Evolutionary conservation across 2,888 invertebrate genomes (phyloP).

Genomic region (Lithophane leautieri): DNA sequence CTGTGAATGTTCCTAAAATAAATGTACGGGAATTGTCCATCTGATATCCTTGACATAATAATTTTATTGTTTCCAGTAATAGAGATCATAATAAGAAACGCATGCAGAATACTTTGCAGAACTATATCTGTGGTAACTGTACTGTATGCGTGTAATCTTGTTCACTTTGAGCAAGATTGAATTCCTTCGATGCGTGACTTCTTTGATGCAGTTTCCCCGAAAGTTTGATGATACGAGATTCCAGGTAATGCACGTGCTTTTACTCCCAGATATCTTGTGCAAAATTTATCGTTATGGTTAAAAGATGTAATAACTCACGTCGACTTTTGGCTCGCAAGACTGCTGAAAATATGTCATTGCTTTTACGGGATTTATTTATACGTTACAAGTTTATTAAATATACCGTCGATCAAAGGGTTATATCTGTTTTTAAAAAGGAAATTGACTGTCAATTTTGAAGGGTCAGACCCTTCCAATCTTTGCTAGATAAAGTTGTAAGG

Average conservation of each 20-base stretch:
- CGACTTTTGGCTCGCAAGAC: conserved; percentile 48
- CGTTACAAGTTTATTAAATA: conserved; percentile 19
- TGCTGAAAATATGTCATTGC: conserved; percentile 58
- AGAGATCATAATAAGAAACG: conserved; percentile 2
- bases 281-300: conserved; percentile 59
- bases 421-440: not conserved
- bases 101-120: not conserved
- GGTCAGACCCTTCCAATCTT: not conserved
- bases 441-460: not conserved
- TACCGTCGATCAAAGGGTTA: conserved; percentile 12
- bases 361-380: conserved; percentile 44
- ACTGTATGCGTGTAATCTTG: not conserved
- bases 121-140: not conserved
- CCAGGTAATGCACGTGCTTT: conserved; percentile 52
- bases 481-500: not conserved
- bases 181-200: conserved; percentile 19
- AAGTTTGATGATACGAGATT: conserved; percentile 39
- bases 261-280: conserved; percentile 26
- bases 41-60: not conserved
- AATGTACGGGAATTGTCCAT: not conserved
- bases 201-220: conserved; percentile 12
- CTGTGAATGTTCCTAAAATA: not conserved
- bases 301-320: conserved; percentile 64
- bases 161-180: conserved; percentile 8
- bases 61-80: conserved; percentile 6